Base-by-base conservation (phyloP, 1,140 invertebrate species). In the Dreissena rostriformis region DNA sequence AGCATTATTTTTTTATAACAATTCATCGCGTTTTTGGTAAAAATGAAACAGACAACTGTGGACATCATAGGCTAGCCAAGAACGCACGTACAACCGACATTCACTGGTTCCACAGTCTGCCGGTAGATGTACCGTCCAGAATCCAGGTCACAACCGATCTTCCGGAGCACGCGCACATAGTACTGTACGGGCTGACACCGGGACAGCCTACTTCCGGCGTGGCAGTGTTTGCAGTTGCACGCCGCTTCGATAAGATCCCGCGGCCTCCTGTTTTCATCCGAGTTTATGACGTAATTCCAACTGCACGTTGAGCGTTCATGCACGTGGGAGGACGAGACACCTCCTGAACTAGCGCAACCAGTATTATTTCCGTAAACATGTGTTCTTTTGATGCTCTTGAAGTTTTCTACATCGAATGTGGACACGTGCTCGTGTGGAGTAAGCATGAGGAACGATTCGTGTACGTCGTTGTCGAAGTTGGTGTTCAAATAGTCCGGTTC, bases 81-180 rank as follows among this genome's bases (percentile, higher is more conserved):
- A 52, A 65, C 39, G 61, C 78, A 81, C 24, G 78, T 81, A 29
- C 78, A 81, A 1, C 78, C 78, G 26, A 81, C 55, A 28, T 28
- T 63, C 8, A 81, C 61, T 53, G 67, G 67, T 61, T 81, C 78
- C 17, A 55, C 22, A n/a, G 15, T 14, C 10, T 29, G 53, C 7
- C 52, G 12, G 24, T 81, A 81, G 1, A 68, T 12, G 49, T 55
- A 81, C 26, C 15, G n/a, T 22, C 78, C 78, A 39, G 55, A 65
- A 28, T 22, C 28, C 15, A 39, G 10, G 19, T 81, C 78, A 63
- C 78, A 81, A 14, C 66, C 78, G 49, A 49, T 49, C 26, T 72
- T 71, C 24, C 78, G 68, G 1, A 81, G 55, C n/a, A 72, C 78
- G 11, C 28, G n/a, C 24, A 81, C 49, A 39, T 61, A 68, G 53